Evolutionary conservation across 2,113 vertebrate genomes (phyloP).

Genomic region (Elaphurus davidianus): DNA sequence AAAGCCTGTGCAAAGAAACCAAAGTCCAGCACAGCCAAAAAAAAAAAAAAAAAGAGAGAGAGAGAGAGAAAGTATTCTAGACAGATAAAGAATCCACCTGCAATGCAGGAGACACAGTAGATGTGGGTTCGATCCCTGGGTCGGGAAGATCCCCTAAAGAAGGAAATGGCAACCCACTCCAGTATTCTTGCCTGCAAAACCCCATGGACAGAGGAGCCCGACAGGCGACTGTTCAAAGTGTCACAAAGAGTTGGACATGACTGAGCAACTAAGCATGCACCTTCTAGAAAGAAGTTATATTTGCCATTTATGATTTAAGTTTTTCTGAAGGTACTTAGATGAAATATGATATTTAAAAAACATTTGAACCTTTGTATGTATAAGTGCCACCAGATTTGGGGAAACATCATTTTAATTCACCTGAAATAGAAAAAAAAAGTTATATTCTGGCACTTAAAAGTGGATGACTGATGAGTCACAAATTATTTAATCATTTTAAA

Average conservation of each 20-base stretch:
- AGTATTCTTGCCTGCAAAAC: neutral
- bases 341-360: neutral
- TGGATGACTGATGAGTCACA: slow-evolving; percentile 25
- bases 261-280: neutral
- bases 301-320: slow-evolving; percentile 16
- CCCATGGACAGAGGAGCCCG: neutral
- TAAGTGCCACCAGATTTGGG: neutral
- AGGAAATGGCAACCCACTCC: neutral
- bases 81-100: neutral
- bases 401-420: neutral
- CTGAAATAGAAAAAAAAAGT: neutral
- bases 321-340: neutral
- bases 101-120: neutral
- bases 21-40: neutral
- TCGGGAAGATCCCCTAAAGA: neutral
- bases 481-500: slow-evolving; percentile 7
- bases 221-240: neutral
- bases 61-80: neutral
- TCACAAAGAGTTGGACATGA: neutral
- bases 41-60: neutral
- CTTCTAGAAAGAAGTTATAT: neutral
- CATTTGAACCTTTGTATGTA: neutral
- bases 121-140: neutral
- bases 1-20: neutral
- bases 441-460: neutral